Base-by-base conservation (phyloP, 2,113 vertebrate genomes). In the Nothocercus julius region DNA sequence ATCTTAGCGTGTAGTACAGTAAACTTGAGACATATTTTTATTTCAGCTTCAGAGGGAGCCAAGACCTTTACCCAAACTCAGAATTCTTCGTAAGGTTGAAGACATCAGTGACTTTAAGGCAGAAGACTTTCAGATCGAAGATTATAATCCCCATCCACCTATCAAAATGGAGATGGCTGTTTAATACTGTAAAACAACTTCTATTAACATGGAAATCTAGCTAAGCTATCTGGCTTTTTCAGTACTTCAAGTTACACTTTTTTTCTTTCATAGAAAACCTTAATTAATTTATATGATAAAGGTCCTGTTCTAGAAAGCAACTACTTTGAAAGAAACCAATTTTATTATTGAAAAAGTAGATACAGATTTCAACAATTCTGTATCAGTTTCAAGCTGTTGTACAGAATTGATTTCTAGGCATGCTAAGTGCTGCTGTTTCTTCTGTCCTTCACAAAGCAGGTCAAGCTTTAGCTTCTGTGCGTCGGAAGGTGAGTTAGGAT, bases 131-230 rank as follows among this genome's bases (percentile, higher is more conserved):
- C 97, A 98, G 89, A 98, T 99, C 91, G 98, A 98, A 76, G 98
- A 97, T 88, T 99, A 99, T 95, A 96, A 99, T 94, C 99, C 99
- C 38, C 98, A 99, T 68, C 98, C 99, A 12, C 17, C 98, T 64
- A 99, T 99, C 97, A 99, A 99, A 97, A 99, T 99, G 99, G 98
- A 99, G 92, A 99, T 99, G 99, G 98, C 99, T 58, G 98, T 99
- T 85, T 99, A 97, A 97, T 83, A 17, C 38, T 72, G 7, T 75
- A 68, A 86, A 86, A 9, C 51, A 66, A 4, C 28, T 62, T 68
- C 44, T 64, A 4, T 59, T 82, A 45, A 47, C 12, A 11, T 63
- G 69, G 58, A 72, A 82, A 68, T 36, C 56, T 30, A 63, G 34
- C 51, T 44, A 32, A 86, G 45, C 21, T 83, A 24, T 40, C 61